Evolutionary conservation across 30 jellyfish, hydroid and myxozoan genomes (phyloP).

Genomic region (Cassiopea xamachana): DNA sequence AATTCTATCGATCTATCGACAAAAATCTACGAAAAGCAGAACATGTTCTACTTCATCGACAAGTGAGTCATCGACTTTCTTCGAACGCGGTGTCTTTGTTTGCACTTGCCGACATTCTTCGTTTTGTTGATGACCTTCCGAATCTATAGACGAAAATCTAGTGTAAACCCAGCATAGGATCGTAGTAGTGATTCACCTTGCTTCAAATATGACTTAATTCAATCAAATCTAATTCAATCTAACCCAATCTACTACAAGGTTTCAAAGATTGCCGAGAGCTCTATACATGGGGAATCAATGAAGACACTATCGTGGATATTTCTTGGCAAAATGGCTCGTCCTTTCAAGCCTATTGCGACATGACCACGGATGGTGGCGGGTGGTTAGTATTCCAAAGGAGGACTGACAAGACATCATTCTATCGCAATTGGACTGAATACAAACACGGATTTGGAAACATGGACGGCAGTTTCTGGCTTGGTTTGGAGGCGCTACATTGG

Average conservation of each 20-base stretch:
- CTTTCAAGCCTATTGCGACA: conserved; percentile 61
- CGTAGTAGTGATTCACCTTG: neutral
- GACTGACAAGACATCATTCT: conserved; percentile 27
- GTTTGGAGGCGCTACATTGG: conserved; percentile 50
- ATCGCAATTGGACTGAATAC: conserved; percentile 67
- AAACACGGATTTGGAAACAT: conserved; percentile 52
- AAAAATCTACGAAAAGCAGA: too few relatives aligned
- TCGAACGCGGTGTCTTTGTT: too few relatives aligned
- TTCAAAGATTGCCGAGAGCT: conserved; percentile 59
- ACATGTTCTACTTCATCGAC: too few relatives aligned
- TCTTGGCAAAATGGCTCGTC: conserved; percentile 67
- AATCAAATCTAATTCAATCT: neutral
- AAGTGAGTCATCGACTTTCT: too few relatives aligned
- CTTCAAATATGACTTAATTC: neutral
- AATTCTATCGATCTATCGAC: too few relatives aligned
- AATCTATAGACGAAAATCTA: too few relatives aligned
- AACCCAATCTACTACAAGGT: conserved; percentile 14
- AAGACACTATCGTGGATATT: conserved; percentile 22
- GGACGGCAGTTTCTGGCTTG: conserved; percentile 74
- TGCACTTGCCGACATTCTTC: too few relatives aligned
- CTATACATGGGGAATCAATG: conserved; percentile 31
- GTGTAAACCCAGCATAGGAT: too few relatives aligned
- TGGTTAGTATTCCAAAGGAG: conserved; percentile 67
- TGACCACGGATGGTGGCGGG: conserved; percentile 66
- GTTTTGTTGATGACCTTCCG: too few relatives aligned